Base-by-base conservation (phyloP, 2,888 invertebrate species). In the Clepsis dumicolana region DNA sequence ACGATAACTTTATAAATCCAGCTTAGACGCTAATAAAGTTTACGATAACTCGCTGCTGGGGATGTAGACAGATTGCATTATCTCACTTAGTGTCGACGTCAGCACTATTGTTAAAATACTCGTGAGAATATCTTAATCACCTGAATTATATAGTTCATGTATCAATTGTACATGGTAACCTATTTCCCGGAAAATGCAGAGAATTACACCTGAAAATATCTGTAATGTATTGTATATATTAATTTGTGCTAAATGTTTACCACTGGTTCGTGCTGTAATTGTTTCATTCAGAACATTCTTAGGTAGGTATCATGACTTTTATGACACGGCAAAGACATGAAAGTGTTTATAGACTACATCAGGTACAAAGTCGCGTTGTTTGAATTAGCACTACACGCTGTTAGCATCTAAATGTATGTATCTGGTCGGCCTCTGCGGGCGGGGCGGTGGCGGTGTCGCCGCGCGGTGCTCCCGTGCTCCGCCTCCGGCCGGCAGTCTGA, bases 401-500 rank as follows among this genome's bases (percentile, higher is more conserved):
- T 74, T 56, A 65, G 29, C 63, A 53, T 70, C 38, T 80, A 78
- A 81, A 75, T 76, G 69, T 75, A 81, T 85, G 64, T 64, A 68
- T 56, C 63, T 60, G 81, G 77, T 75, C 82, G 78, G 77, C 77
- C 78, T 75, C 71, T 76, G 77, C 78, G 83, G 81, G 83, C 85
- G 80, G 82, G 81, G 81, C 81, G 72, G 80, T 72, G 41, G 48
- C 72, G 80, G 73, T 72, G 77, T 74, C 77, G 75, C 77, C 75
- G 76, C 76, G 74, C 73, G 72, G 69, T 4, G 48, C 48, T 38
- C 38, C 38, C 21, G 48, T 77, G 80, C 80, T 78, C 75, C 74
- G 78, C 76, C 82, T 78, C 75, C 74, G 78, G 75, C 82, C 84
- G 88, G 84, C 91, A 93, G 93, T 92, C 82, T 86, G 82, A 77